Conservation (phyloP, 2,888 invertebrate genomes). For the Nysson spinosus region DNA sequence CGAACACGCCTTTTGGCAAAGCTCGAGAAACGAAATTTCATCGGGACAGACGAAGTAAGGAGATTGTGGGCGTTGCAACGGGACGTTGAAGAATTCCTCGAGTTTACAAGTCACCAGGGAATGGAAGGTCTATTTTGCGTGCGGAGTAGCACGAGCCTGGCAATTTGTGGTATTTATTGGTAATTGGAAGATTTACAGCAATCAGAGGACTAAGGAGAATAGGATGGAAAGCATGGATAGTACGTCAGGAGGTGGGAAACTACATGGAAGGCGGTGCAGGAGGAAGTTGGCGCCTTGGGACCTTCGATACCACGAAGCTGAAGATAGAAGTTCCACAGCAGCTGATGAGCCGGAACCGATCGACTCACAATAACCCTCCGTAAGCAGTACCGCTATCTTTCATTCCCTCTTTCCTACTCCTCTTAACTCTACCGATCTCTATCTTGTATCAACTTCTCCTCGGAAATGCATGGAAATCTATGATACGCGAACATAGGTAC, state of each 20-base stretch:
- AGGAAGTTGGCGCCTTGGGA: constrained; percentile 66
- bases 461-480: constrained; percentile 11
- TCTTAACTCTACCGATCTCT: constrained; percentile 58
- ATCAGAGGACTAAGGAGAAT: constrained; percentile 17
- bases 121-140: constrained; percentile 37
- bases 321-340: constrained; percentile 64
- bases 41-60: too few relatives aligned
- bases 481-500: neutral
- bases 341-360: constrained; percentile 74
- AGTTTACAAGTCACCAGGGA: constrained; percentile 31
- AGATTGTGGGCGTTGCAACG: neutral
- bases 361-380: constrained; percentile 72
- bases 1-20: too few relatives aligned
- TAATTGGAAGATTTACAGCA: constrained; percentile 68
- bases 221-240: constrained; percentile 1
- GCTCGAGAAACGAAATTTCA: too few relatives aligned
- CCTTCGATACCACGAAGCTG: constrained; percentile 53
- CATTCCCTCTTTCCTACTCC: constrained; percentile 59
- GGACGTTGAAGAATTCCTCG: neutral
- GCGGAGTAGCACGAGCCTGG: constrained; percentile 49
- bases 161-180: constrained; percentile 71
- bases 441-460: constrained; percentile 43
- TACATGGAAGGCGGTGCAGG: constrained; percentile 52
- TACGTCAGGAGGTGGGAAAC: constrained; percentile 39
- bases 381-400: constrained; percentile 72